These are phyloP conservation scores for Anableps anableps DNA, from an alignment of 2,797 vertebrate species.

Conservation along the genomic window DNA sequence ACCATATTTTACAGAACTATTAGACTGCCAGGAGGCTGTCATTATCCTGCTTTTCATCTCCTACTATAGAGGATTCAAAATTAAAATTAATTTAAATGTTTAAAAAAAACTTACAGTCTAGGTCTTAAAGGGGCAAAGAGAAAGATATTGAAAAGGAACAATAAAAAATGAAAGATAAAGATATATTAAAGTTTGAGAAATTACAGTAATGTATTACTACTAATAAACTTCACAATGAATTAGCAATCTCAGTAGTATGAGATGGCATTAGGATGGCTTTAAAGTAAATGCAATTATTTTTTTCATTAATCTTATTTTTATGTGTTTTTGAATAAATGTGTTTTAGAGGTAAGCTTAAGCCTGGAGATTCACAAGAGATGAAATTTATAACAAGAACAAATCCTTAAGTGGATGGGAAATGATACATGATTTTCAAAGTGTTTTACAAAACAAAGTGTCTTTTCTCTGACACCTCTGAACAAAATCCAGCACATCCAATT, in stretches of 20 bases:
- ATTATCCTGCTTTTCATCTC: background rate
- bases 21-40: background rate
- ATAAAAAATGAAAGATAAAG: background rate
- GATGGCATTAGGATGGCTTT: background rate
- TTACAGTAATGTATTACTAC: background rate
- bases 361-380: too few relatives aligned
- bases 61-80: background rate
- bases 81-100: background rate
- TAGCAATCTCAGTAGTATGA: background rate
- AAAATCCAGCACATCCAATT: too few relatives aligned
- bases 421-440: too few relatives aligned
- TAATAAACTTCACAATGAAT: background rate
- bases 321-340: background rate
- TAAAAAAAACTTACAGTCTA: background rate
- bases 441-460: too few relatives aligned
- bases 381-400: background rate
- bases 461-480: too few relatives aligned
- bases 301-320: background rate
- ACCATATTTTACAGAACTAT: constrained; percentile 28
- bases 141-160: background rate
- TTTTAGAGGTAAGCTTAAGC: background rate
- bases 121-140: background rate
- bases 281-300: background rate
- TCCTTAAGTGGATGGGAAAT: background rate
- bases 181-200: background rate